Evolutionary conservation across 2,888 invertebrate genomes (phyloP).

Genomic region (Nemapogon koenigi): DNA sequence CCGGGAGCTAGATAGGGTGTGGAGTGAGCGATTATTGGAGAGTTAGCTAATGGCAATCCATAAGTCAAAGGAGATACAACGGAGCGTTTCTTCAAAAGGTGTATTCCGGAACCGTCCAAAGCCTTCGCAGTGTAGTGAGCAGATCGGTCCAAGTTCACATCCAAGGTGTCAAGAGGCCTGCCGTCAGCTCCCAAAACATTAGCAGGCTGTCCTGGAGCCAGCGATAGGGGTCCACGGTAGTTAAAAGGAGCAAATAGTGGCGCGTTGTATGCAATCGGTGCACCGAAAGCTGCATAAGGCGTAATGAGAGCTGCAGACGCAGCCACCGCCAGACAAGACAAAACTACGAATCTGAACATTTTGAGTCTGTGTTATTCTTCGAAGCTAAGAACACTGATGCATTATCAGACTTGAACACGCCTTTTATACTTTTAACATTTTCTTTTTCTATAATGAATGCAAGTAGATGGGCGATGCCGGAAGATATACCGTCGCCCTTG

Average conservation of each 20-base stretch:
- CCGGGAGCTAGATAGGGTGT: too few species aligned
- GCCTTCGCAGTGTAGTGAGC: constrained; percentile 47
- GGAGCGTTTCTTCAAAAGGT: constrained; percentile 34
- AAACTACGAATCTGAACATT: constrained; percentile 66
- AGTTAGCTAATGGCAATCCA: constrained; percentile 15
- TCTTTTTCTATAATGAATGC: constrained; percentile 12
- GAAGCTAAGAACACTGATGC: constrained; percentile 41
- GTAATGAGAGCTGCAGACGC: constrained; percentile 38
- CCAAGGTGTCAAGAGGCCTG: constrained; percentile 49
- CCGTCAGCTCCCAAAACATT: constrained; percentile 45
- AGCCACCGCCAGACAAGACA: constrained; percentile 67
- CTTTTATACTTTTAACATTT: constrained; percentile 31
- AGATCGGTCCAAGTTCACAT: constrained; percentile 50
- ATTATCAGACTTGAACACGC: constrained; percentile 19
- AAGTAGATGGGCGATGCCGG: constrained; percentile 31
- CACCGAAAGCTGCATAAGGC: neutral
- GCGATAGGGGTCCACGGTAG: constrained; percentile 46
- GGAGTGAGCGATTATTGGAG: constrained; percentile 16
- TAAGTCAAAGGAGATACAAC: constrained; percentile 12
- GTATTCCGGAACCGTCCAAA: constrained; percentile 27
- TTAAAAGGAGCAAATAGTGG: constrained; percentile 27
- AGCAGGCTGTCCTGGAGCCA: constrained; percentile 52
- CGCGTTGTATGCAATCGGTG: constrained; percentile 22
- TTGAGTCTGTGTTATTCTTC: constrained; percentile 51
- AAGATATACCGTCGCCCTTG: constrained; percentile 35